Percentiles rank a stretch among this genome's conserved stretches.
These are phyloP conservation scores for Salmo trutta DNA, from an alignment of 2,797 vertebrate genomes.

Conservation along the genomic window DNA sequence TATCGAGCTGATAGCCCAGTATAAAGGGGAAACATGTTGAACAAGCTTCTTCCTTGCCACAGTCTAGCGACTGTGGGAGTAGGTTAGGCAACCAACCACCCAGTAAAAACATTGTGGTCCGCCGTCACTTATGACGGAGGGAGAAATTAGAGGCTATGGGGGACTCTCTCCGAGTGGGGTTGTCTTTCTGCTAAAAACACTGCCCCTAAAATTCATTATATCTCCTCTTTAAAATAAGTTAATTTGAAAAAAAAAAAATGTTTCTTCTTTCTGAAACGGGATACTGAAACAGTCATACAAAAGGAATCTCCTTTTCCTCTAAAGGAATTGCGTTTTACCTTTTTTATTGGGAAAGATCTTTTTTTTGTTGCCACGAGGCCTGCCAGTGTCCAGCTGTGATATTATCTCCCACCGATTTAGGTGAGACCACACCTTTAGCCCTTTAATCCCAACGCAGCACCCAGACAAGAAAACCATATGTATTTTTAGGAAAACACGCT, in stretches of 20 bases:
- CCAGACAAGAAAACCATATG: constrained; percentile 13
- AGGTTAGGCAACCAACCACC: constrained; percentile 74
- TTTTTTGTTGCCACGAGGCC: constrained; percentile 47
- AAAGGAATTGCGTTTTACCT: not conserved
- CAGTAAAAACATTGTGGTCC: constrained; percentile 79
- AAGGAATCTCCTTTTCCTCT: not conserved
- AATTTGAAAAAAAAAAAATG: too few species aligned
- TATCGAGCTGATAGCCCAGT: constrained; percentile 61
- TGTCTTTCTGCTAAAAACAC: constrained; percentile 29
- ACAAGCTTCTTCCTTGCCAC: constrained; percentile 76
- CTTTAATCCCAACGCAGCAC: constrained; percentile 58
- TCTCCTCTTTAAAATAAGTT: constrained; percentile 14
- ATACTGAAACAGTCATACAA: constrained; percentile 20
- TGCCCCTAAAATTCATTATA: not conserved
- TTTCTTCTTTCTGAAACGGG: constrained; percentile 29
- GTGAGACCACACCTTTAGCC: constrained; percentile 80
- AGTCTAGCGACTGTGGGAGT: constrained; percentile 73
- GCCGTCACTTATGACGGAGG: constrained; percentile 77
- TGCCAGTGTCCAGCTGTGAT: constrained; percentile 72
- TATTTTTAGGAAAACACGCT: constrained; percentile 49
- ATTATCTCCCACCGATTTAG: constrained; percentile 67
- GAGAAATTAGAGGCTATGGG: constrained; percentile 59
- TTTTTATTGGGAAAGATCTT: constrained; percentile 26
- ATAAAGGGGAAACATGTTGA: constrained; percentile 78
- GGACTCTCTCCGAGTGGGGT: not conserved